These are phyloP conservation scores for Actinopyga echinites DNA, from an alignment of 53 echinoderm and acorn worm genomes.

Conservation along the genomic window DNA sequence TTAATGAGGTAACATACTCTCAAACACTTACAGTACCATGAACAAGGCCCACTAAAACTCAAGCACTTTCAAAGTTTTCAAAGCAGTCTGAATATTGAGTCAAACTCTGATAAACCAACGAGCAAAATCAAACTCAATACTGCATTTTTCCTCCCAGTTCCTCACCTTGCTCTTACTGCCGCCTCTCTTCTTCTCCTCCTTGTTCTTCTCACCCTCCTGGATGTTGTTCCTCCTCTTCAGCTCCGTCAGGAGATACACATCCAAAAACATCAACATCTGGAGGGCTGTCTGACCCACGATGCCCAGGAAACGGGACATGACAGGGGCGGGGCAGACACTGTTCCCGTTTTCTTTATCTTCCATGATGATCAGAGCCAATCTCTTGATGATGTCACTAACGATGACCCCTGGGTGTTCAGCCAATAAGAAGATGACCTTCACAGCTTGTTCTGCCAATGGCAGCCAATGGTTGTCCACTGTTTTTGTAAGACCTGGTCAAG, in stretches of 20 bases:
- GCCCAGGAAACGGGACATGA: conserved; percentile 87
- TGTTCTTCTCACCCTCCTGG: conserved; percentile 80
- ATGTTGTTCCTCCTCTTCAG: conserved; percentile 90
- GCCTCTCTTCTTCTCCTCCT: conserved; percentile 47
- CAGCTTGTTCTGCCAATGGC: conserved; percentile 80
- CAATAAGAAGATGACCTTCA: conserved; percentile 78
- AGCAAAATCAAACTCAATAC: too few relatives aligned
- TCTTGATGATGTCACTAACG: conserved; percentile 72
- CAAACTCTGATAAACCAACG: too few relatives aligned
- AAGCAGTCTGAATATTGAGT: too few relatives aligned
- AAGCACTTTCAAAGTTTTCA: too few relatives aligned
- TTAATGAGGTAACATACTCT: too few relatives aligned
- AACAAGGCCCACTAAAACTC: too few relatives aligned
- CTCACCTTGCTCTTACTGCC: too few relatives aligned
- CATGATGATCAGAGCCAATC: conserved; percentile 65
- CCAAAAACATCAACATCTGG: conserved; percentile 83
- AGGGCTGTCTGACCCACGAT: conserved; percentile 88
- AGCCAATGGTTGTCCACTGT: conserved; percentile 75
- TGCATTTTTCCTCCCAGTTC: too few relatives aligned
- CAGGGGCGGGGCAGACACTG: conserved; percentile 62
- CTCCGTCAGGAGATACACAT: conserved; percentile 83
- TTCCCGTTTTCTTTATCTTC: conserved; percentile 34
- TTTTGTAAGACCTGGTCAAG: conserved; percentile 58
- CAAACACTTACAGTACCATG: too few relatives aligned
- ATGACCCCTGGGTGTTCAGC: conserved; percentile 86